Conservation (phyloP, 2,888 invertebrate genomes). For the Theodoxus fluviatilis region DNA sequence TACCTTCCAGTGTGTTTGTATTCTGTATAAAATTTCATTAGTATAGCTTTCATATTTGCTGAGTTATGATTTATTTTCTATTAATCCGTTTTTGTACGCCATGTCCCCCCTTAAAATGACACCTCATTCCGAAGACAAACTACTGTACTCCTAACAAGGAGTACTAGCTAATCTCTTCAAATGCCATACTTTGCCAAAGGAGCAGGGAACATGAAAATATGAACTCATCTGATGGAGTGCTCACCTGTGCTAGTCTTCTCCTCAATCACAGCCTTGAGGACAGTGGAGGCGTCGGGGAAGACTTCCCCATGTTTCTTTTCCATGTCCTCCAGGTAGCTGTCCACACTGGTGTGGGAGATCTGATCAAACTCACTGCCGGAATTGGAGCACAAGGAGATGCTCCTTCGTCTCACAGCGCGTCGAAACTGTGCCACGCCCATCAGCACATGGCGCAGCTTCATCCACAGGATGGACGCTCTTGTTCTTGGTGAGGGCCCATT, state of each 20-base stretch:
- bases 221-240: not conserved
- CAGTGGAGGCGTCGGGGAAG: slow-evolving; percentile 24
- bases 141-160: too few relatives aligned
- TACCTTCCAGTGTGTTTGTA: too few relatives aligned
- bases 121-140: too few relatives aligned
- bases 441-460: slow-evolving; percentile 89
- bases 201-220: too few relatives aligned
- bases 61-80: too few relatives aligned
- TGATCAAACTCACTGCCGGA: slow-evolving; percentile 62
- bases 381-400: slow-evolving; percentile 60
- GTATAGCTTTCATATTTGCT: too few relatives aligned
- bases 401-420: slow-evolving; percentile 71
- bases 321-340: slow-evolving; percentile 60
- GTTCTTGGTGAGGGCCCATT: slow-evolving; percentile 82
- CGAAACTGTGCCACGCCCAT: slow-evolving; percentile 89
- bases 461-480: slow-evolving; percentile 88
- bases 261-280: slow-evolving; percentile 37
- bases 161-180: too few relatives aligned
- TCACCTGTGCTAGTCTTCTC: slow-evolving; percentile 49
- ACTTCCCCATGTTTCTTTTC: too few relatives aligned
- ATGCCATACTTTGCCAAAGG: too few relatives aligned
- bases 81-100: too few relatives aligned
- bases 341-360: slow-evolving; percentile 59
- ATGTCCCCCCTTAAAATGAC: too few relatives aligned
- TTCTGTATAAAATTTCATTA: too few relatives aligned